phyloP scores from a whole-genome alignment of 2,888 invertebrate genomes.

The Phyto melanocephala region DNA sequence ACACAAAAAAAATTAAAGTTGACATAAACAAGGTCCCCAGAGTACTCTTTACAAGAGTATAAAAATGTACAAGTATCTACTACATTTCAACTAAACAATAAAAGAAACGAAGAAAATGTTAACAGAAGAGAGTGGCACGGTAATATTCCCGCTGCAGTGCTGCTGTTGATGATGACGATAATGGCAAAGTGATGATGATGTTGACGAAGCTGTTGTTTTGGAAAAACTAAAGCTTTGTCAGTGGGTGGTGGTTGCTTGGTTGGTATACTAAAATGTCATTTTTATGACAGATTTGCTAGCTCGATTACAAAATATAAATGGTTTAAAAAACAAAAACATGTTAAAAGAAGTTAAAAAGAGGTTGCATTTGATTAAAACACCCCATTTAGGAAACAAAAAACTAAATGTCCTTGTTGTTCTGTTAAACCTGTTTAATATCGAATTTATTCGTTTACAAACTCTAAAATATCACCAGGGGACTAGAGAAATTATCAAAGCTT shows the following conservation, averaged over 20 bases:
- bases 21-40: slow-evolving; percentile 79
- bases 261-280: slow-evolving; percentile 64
- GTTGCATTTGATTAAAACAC: slow-evolving; percentile 74
- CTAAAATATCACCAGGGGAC: slow-evolving; percentile 76
- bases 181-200: slow-evolving; percentile 27
- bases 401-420: slow-evolving; percentile 1
- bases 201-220: slow-evolving; percentile 1
- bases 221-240: background rate
- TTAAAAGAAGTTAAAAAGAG: slow-evolving; percentile 31
- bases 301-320: slow-evolving; percentile 70
- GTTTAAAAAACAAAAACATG: slow-evolving; percentile 28
- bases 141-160: background rate
- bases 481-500: slow-evolving; percentile 58
- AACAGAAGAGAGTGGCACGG: slow-evolving; percentile 15
- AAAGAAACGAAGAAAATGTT: slow-evolving; percentile 36
- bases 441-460: slow-evolving; percentile 62
- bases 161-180: slow-evolving; percentile 38
- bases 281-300: slow-evolving; percentile 78
- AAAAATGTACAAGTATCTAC: slow-evolving; percentile 56
- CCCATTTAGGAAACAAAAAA: background rate
- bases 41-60: slow-evolving; percentile 74
- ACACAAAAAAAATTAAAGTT: slow-evolving; percentile 68
- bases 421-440: slow-evolving; percentile 46
- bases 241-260: slow-evolving; percentile 40
- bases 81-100: slow-evolving; percentile 18